Conservation (phyloP, 2,113 vertebrate genomes). For the Ceratotherium simum region DNA sequence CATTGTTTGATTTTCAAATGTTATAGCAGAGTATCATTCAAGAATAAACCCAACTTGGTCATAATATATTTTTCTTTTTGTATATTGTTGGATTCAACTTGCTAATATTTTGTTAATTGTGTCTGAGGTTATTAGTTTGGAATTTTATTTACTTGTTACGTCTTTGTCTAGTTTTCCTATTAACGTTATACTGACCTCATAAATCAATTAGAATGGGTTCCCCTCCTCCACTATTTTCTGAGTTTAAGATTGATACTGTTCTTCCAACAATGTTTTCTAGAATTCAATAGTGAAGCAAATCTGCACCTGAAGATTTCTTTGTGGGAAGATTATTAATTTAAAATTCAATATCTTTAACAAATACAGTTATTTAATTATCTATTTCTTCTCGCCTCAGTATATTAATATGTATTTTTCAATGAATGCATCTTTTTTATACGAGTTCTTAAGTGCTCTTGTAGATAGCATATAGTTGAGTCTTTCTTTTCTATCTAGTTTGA, state of each 20-base stretch:
- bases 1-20: background rate
- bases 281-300: conserved; percentile 50
- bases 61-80: background rate
- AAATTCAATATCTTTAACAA: conserved; percentile 34
- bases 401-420: conserved; percentile 27
- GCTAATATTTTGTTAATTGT: background rate
- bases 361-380: background rate
- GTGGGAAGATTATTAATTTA: conserved; percentile 34
- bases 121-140: background rate
- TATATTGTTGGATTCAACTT: background rate
- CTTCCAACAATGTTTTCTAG: conserved; percentile 23
- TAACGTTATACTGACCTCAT: background rate
- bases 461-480: background rate
- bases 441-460: background rate
- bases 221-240: conserved; percentile 14
- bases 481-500: background rate
- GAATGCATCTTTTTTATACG: background rate
- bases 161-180: background rate
- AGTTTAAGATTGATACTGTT: background rate
- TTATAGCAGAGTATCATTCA: background rate
- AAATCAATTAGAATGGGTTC: conserved; percentile 26
- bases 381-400: background rate
- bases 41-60: background rate
- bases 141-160: background rate
- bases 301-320: conserved; percentile 33